phyloP scores from a whole-genome alignment of 2,888 invertebrate species.

The Rotaria sp. region DNA sequence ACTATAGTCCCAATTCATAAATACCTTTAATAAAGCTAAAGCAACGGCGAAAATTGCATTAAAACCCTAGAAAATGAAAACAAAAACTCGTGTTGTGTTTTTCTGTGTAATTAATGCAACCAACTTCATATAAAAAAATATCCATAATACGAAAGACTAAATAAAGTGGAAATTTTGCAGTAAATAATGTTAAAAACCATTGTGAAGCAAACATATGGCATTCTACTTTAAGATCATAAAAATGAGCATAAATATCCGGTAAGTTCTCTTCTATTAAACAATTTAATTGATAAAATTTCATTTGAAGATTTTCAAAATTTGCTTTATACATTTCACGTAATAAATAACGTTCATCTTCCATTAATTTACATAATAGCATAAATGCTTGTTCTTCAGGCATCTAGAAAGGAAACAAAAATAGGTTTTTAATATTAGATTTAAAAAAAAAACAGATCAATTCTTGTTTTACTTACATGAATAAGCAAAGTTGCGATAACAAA shows the following conservation, averaged over 20 bases:
- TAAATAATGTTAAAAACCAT: conserved; percentile 99
- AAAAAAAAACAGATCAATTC: conserved; percentile 40
- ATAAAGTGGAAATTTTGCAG: conserved; percentile 91
- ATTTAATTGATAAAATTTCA: conserved; percentile 87
- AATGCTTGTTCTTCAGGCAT: conserved; percentile 99
- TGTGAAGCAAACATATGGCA: conserved; percentile 98
- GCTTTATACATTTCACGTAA: conserved; percentile 88
- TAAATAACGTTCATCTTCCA: conserved; percentile 77
- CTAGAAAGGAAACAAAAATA: conserved; percentile 31
- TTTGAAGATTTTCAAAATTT: conserved; percentile 87
- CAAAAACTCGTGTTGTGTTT: neutral
- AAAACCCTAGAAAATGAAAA: conserved; percentile 66
- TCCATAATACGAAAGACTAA: conserved; percentile 94
- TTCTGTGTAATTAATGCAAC: neutral
- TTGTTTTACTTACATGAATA: conserved; percentile 61
- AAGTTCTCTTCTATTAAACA: conserved; percentile 70
- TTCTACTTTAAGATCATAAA: conserved; percentile 71
- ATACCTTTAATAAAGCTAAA: conserved; percentile 76
- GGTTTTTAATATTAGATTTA: conserved; percentile 55
- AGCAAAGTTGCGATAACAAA: conserved; percentile 91
- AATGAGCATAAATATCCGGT: conserved; percentile 58
- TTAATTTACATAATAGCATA: conserved; percentile 84
- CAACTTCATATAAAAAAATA: conserved; percentile 47
- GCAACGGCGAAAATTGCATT: conserved; percentile 93
- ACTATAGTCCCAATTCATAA: neutral